Evolutionary conservation across 1,140 invertebrate genomes (phyloP).

Genomic region (Centruroides vittatus): DNA sequence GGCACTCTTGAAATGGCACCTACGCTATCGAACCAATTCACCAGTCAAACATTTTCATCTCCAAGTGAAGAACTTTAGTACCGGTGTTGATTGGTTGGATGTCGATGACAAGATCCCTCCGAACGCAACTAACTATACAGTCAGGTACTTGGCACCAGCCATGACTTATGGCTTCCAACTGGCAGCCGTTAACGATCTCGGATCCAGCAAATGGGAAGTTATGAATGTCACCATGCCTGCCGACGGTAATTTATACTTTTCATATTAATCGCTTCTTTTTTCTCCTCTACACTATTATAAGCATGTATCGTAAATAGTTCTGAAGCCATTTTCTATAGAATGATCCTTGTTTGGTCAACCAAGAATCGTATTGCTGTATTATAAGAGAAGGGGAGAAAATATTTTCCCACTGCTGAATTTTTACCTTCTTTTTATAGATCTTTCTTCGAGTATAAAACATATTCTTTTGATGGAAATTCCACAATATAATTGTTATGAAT

Average conservation of each 20-base stretch:
- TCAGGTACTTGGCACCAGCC: slow-evolving; percentile 13
- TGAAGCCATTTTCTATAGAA: too few relatives aligned
- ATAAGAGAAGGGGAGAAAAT: too few relatives aligned
- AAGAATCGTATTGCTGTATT: too few relatives aligned
- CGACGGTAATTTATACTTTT: slow-evolving; percentile 13
- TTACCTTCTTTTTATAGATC: too few relatives aligned
- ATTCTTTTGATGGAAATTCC: too few relatives aligned
- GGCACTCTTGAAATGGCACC: slow-evolving; percentile 10
- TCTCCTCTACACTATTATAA: too few relatives aligned
- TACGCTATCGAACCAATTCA: slow-evolving; percentile 11
- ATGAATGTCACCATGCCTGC: slow-evolving; percentile 20
- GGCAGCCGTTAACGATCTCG: slow-evolving; percentile 11
- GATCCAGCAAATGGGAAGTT: slow-evolving; percentile 12
- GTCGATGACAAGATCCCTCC: slow-evolving; percentile 14
- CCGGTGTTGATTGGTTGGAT: slow-evolving; percentile 7
- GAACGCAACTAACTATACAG: slow-evolving; percentile 10
- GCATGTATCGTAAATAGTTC: too few relatives aligned
- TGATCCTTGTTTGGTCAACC: too few relatives aligned
- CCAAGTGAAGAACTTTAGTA: slow-evolving; percentile 8
- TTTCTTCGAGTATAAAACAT: too few relatives aligned
- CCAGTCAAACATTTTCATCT: slow-evolving; percentile 13
- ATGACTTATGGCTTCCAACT: slow-evolving; percentile 14
- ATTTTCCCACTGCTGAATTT: too few relatives aligned
- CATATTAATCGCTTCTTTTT: background rate
- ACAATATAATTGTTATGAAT: too few relatives aligned